Conservation (phyloP, 2,113 vertebrate genomes). For the Naja naja region DNA sequence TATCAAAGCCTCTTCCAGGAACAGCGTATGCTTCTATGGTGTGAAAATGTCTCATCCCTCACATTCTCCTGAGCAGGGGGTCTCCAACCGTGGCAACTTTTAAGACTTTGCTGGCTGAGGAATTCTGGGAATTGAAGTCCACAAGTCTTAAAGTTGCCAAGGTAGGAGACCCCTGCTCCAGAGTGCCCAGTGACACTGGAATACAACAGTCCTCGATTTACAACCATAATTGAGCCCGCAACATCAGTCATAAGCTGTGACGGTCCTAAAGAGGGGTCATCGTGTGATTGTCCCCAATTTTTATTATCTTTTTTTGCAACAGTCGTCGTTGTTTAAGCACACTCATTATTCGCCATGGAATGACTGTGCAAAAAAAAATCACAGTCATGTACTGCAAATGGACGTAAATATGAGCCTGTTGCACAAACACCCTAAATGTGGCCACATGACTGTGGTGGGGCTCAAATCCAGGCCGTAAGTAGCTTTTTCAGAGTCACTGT, state of each 20-base stretch:
- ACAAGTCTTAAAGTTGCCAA: too few species aligned
- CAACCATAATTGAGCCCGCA: background rate
- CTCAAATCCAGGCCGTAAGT: background rate
- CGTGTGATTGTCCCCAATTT: background rate
- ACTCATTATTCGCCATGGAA: background rate
- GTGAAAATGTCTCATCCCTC: background rate
- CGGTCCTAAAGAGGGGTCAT: background rate
- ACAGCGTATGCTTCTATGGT: background rate
- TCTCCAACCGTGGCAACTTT: too few species aligned
- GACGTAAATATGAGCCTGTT: background rate
- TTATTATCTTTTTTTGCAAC: background rate
- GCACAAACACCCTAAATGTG: background rate
- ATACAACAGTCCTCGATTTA: background rate
- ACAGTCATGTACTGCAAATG: background rate
- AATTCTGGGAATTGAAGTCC: too few species aligned
- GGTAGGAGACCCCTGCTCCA: too few species aligned
- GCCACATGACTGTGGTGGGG: background rate
- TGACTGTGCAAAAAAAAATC: background rate
- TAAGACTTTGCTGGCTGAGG: too few species aligned
- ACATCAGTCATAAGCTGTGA: background rate
- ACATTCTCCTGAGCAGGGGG: background rate
- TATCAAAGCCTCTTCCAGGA: background rate
- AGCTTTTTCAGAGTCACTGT: background rate
- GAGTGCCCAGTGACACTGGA: background rate
- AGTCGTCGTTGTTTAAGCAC: background rate